Evolutionary conservation across 2,113 vertebrate genomes (phyloP), one percentile per base, ranked within the genome.

Genomic region (Forbesichthys agassizii): DNA sequence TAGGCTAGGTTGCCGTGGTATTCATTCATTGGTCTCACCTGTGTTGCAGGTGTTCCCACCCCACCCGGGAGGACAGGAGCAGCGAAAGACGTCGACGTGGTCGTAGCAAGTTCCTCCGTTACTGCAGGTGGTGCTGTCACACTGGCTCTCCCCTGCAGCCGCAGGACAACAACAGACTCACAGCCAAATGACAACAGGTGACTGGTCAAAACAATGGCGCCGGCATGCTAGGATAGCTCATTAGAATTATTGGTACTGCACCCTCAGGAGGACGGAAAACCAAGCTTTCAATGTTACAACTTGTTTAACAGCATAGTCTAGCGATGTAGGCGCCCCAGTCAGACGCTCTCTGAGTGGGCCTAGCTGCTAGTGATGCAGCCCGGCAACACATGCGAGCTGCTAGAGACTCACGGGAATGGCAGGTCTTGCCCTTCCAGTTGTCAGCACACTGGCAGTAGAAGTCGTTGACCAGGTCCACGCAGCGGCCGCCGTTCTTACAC

Each of bases 371-470:
- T 42, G 36, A 42, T 42, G 9, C 46, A 62, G n/a, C 16, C 58
- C 54, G 1, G 0, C 33, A 61, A 78, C 64, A 69, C 59, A 77
- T 69, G 81, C 79, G 71, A 55, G 62, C 47, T 8, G 57, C 48
- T 80, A 72, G 33, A 48, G 59, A 94, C 95, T 96, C 90, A 95
- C 98, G 95, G 14, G 97, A 98, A 86, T 98, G 96, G 84, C 98
- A 99, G 71, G 96, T 98, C 92, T 98, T 98, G 82, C 98, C 98
- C 92, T 98, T 99, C 98, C 98, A 99, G 82, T 89, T 93, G 52
- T 95, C 92, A 10, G 90, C 88, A 5, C 97, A 99, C 48, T 94
- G 91, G 61, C 98, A 99, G 92, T 95, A 94, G 91, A 98, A 99
- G 90, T 97, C 98, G 0, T 97, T 97, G 77, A 97, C 90, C 81